Percentiles rank a stretch among this genome's conserved stretches.
Conservation (phyloP, 2,113 vertebrate species). For the Takifugu bimaculatus region DNA sequence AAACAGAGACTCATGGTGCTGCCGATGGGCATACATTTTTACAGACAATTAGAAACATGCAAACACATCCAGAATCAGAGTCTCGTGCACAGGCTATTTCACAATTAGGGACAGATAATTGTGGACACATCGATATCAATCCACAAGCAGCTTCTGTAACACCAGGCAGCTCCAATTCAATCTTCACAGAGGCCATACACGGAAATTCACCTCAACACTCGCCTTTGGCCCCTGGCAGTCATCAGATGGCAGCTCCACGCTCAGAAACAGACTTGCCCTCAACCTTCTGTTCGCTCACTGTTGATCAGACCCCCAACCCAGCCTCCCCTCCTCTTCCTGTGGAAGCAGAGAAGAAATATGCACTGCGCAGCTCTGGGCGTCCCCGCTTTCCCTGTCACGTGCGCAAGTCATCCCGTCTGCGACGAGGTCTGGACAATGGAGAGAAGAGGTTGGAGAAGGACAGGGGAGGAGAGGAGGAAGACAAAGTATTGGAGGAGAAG, state of each 20-base stretch:
- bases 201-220: constrained; percentile 53
- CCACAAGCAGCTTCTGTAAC: constrained; percentile 41
- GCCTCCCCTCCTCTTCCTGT: constrained; percentile 50
- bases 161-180: constrained; percentile 46
- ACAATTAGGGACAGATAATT: constrained; percentile 40
- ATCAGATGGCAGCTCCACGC: constrained; percentile 53
- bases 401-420: constrained; percentile 80
- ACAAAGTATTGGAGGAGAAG: constrained; percentile 51
- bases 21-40: constrained; percentile 39
- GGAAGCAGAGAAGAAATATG: constrained; percentile 84
- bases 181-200: constrained; percentile 55
- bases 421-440: constrained; percentile 59
- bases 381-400: constrained; percentile 92
- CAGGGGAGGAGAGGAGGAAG: constrained; percentile 49
- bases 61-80: constrained; percentile 62
- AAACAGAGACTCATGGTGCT: constrained; percentile 48
- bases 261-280: constrained; percentile 49
- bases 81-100: constrained; percentile 39
- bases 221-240: constrained; percentile 58
- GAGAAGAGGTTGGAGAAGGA: constrained; percentile 52
- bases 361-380: constrained; percentile 90
- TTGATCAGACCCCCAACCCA: constrained; percentile 39
- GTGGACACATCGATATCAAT: constrained; percentile 55
- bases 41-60: constrained; percentile 61
- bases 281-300: constrained; percentile 46